phyloP scores from a whole-genome alignment of 2,888 invertebrate genomes.

The Laothoe populi region DNA sequence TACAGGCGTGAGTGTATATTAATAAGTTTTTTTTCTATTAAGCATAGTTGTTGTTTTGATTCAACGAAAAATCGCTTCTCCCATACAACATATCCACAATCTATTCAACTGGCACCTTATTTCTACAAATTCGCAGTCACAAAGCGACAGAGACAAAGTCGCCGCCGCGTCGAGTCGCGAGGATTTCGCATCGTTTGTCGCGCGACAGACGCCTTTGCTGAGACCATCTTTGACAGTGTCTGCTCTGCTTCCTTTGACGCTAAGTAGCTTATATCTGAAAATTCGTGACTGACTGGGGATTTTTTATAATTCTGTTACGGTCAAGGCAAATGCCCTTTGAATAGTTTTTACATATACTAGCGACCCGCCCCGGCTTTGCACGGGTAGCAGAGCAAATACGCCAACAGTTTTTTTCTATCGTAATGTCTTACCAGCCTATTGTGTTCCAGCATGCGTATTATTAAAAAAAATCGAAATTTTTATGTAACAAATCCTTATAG shows the following conservation, averaged over 20 bases:
- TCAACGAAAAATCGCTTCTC: slow-evolving; percentile 11
- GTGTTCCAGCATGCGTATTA: no score
- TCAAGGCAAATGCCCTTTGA: no score
- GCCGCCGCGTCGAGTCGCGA: slow-evolving; percentile 32
- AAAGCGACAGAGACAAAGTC: slow-evolving; percentile 48
- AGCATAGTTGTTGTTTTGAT: no score
- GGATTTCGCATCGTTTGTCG: slow-evolving; percentile 31
- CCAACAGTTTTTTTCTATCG: no score
- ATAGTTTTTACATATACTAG: no score
- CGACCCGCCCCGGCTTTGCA: no score
- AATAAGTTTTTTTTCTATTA: no score
- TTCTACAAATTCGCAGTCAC: slow-evolving; percentile 41
- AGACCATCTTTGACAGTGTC: slow-evolving; percentile 33
- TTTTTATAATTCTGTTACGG: neutral
- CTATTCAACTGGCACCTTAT: slow-evolving; percentile 35
- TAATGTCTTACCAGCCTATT: no score
- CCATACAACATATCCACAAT: neutral
- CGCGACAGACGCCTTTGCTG: slow-evolving; percentile 32
- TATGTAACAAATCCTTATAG: no score
- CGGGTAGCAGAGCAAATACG: no score
- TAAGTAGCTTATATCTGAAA: slow-evolving; percentile 12
- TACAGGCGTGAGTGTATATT: no score
- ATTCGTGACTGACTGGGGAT: neutral
- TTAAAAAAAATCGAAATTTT: no score
- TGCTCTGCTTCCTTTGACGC: slow-evolving; percentile 23